Base-by-base conservation (phyloP, 2,888 invertebrate species). In the Embidobia sp. region DNA sequence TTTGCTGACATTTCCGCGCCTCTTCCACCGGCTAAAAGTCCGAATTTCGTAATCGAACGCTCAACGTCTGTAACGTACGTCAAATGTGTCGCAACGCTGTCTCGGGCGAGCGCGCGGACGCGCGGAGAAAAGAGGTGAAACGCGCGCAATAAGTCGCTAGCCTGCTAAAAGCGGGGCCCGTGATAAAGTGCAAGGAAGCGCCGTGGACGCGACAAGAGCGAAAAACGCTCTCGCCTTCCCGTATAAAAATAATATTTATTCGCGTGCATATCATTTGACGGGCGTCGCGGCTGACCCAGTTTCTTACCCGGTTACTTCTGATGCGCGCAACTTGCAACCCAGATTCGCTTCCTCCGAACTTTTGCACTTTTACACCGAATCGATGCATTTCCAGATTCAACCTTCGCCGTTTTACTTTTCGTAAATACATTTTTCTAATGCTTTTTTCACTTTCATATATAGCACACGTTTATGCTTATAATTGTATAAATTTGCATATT, bases 251-350 rank as follows among this genome's bases (percentile, higher is more conserved):
- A 53, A 76, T 77, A 74, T 74, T 78, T 75, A 72, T 67, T 78
- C 69, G 79, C 74, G 66, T 69, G 64, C 75, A 59, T 76, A 77
- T 78, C 70, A 49, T 78, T 75, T 61, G 66, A 78, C 66, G 57
- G 66, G 57, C 57, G 63, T 69, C 49, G 69, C 85, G 82, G 83
- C 82, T 87, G 87, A 87, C 87, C 86, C 83, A 86, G 82, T 87
- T 86, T 80, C 82, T 86, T 86, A 87, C 86, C 86, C 83, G 85
- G 82, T 87, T 86, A 80, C 82, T 85, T 78, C 83, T 79, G 61
- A 63, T 79, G 80, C 83, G 80, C 80, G 81, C 78, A 80, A 80
- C 84, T 82, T 83, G 74, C 83, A 87, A 84, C 86, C 87, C 86
- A 86, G 85, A 86, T 86, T 85, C 78, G 81, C 81, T 84, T 84